Percentiles rank a stretch among this genome's conserved stretches.
Conservation (phyloP, 2,113 vertebrate genomes). For the western clawed frog (Xenopus tropicalis) region UCB_Xtro_10.0 CM004443.2:49107001-49107500, state of each 20-base stretch:
- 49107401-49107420: not conserved
- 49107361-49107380: too few species aligned
- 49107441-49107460: too few species aligned
- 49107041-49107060: constrained; percentile 52
- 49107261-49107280: too few species aligned
- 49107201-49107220: constrained; percentile 12
- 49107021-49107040: not conserved
- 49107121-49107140: constrained; percentile 57
- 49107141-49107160: constrained; percentile 48
- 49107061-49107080: constrained; percentile 51
- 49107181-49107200: constrained; percentile 14
- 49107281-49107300: too few species aligned
- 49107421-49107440: not conserved
- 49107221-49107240: not conserved
- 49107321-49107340: too few species aligned
- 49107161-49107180: constrained; percentile 45
- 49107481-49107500: too few species aligned
- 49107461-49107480: too few species aligned
- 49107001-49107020: not conserved
- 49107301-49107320: too few species aligned
- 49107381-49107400: too few species aligned
- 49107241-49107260: not conserved
- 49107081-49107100: constrained; percentile 61
- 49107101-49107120: constrained; percentile 56
- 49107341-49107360: too few species aligned